Conservation (phyloP, 2,888 invertebrate species). For the Idaea dimidiata region DNA sequence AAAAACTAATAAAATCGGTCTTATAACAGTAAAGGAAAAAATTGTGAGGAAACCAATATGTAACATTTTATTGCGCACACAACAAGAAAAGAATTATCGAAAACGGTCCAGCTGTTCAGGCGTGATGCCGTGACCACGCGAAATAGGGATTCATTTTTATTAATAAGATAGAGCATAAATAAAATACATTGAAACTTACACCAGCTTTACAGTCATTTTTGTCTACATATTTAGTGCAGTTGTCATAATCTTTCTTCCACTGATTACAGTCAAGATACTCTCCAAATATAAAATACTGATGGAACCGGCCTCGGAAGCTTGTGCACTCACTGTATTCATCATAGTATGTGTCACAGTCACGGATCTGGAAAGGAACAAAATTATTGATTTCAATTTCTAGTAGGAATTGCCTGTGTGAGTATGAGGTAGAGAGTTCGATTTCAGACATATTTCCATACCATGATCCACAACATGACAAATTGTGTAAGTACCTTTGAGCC, state of each 20-base stretch:
- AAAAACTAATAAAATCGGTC: too few relatives aligned
- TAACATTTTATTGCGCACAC: too few relatives aligned
- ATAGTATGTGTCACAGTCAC: slow-evolving; percentile 89
- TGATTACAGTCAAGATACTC: slow-evolving; percentile 86
- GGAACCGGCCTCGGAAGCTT: slow-evolving; percentile 87
- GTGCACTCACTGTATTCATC: slow-evolving; percentile 91
- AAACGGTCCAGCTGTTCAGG: too few relatives aligned
- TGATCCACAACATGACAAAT: not conserved
- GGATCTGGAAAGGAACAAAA: slow-evolving; percentile 80
- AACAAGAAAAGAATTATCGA: too few relatives aligned
- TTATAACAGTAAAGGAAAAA: too few relatives aligned
- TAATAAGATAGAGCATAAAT: slow-evolving; percentile 3
- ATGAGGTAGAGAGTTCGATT: too few relatives aligned
- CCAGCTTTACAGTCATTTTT: slow-evolving; percentile 83
- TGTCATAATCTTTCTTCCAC: slow-evolving; percentile 89
- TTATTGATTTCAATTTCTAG: not conserved
- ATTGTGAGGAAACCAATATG: too few relatives aligned
- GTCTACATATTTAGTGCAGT: slow-evolving; percentile 86
- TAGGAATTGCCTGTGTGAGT: too few relatives aligned
- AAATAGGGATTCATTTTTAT: too few relatives aligned
- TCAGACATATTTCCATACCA: not conserved
- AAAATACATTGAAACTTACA: slow-evolving; percentile 71
- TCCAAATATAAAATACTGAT: slow-evolving; percentile 93
- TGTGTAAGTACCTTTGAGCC: not conserved
- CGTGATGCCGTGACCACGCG: too few relatives aligned